These are phyloP conservation scores for Aporophyla nigra DNA, from an alignment of 2,888 invertebrate species.

Conservation along the genomic window DNA sequence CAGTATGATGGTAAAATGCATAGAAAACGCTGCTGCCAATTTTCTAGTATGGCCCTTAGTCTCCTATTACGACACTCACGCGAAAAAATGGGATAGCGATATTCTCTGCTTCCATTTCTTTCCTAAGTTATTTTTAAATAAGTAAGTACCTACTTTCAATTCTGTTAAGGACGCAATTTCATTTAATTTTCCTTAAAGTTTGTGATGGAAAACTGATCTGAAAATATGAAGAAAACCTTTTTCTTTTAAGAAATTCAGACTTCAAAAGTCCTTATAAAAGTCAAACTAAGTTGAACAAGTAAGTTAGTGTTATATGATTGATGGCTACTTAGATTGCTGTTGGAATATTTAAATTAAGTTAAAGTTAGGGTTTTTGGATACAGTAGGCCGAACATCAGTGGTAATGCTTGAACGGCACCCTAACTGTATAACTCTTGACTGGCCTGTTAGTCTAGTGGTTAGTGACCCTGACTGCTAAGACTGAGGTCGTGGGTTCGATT, in stretches of 20 bases:
- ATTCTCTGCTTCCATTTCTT: too few species aligned
- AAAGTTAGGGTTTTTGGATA: background rate
- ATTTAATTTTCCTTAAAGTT: constrained; percentile 1
- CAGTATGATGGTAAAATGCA: too few species aligned
- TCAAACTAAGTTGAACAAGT: constrained; percentile 13
- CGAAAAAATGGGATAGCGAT: too few species aligned
- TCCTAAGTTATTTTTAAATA: background rate
- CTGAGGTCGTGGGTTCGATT: too few species aligned
- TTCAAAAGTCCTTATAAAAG: background rate
- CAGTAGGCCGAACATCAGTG: too few species aligned
- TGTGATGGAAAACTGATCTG: background rate
- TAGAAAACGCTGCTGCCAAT: too few species aligned
- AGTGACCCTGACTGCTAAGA: too few species aligned
- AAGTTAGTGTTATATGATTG: constrained; percentile 29
- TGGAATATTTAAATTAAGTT: constrained; percentile 1
- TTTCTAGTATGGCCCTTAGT: too few species aligned
- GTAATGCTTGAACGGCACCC: too few species aligned
- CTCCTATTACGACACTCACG: too few species aligned
- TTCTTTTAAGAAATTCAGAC: constrained; percentile 2
- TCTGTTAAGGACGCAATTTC: background rate
- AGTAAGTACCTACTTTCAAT: background rate
- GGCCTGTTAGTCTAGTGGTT: too few species aligned
- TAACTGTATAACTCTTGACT: too few species aligned
- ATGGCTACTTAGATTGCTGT: constrained; percentile 1
- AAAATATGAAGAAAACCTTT: constrained; percentile 1